Conservation (phyloP, 2,113 vertebrate species). For the Ginglymostoma cirratum region DNA sequence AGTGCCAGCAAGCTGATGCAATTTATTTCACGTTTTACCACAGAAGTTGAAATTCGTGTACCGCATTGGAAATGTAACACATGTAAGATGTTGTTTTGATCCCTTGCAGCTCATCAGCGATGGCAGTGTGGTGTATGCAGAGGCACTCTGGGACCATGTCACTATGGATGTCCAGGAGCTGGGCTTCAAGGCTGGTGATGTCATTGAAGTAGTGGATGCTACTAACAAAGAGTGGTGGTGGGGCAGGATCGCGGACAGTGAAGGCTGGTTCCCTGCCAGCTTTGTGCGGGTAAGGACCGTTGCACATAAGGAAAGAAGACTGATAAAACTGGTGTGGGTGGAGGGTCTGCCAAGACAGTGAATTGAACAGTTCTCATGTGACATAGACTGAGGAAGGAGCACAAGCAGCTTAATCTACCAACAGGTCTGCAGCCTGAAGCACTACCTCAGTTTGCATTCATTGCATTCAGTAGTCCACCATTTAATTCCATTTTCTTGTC, state of each 20-base stretch:
- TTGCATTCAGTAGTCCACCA: neutral
- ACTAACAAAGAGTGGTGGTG: slow-evolving; percentile 98
- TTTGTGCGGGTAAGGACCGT: slow-evolving; percentile 78
- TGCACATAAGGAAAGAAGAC: neutral
- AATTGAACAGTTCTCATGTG: neutral
- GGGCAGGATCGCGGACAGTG: slow-evolving; percentile 81
- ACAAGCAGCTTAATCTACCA: no score
- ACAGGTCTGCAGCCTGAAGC: neutral
- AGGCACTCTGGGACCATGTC: slow-evolving; percentile 96
- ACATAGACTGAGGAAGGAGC: neutral
- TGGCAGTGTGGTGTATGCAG: slow-evolving; percentile 88
- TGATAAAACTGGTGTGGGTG: neutral
- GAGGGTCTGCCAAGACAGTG: neutral
- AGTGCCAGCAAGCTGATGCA: neutral
- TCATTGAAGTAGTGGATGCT: slow-evolving; percentile 92
- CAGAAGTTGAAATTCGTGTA: neutral
- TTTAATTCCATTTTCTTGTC: neutral
- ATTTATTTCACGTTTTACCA: neutral
- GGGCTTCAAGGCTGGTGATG: slow-evolving; percentile 88
- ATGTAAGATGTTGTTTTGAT: neutral
- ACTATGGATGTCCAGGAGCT: slow-evolving; percentile 97
- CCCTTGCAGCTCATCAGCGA: slow-evolving; percentile 82
- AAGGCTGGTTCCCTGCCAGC: slow-evolving; percentile 95
- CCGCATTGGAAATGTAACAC: neutral
- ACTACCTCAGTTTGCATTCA: neutral